phyloP scores from a whole-genome alignment of 1,140 invertebrate genomes.

The Brachionus calyciflorus region DNA sequence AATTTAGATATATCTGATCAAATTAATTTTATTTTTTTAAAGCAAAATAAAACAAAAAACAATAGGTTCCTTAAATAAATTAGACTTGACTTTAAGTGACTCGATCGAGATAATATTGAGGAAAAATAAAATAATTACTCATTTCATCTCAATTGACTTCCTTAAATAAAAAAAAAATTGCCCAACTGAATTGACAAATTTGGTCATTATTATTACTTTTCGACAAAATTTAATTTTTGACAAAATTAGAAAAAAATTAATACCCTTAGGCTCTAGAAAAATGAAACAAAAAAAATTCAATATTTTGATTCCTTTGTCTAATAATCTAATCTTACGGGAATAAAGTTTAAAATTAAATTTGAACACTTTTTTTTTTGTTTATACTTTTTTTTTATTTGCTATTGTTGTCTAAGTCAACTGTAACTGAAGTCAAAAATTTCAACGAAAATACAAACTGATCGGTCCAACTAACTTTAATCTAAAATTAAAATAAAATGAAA shows the following conservation, averaged over 20 bases:
- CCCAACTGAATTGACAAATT: too few relatives aligned
- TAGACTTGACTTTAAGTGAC: conserved; percentile 14
- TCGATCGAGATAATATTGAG: conserved; percentile 10
- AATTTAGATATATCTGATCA: background rate
- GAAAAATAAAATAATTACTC: conserved; percentile 19
- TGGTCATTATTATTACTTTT: too few relatives aligned
- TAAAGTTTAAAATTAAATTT: background rate
- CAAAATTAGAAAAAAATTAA: conserved; percentile 21
- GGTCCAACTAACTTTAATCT: background rate
- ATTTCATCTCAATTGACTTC: conserved; percentile 8
- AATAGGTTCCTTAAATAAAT: conserved; percentile 33
- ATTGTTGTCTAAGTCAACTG: conserved; percentile 17
- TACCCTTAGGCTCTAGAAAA: conserved; percentile 27
- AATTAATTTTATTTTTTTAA: background rate
- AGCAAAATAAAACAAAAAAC: conserved; percentile 15
- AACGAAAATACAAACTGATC: background rate
- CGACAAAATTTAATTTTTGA: background rate
- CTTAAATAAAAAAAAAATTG: too few relatives aligned
- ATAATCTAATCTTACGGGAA: conserved; percentile 22
- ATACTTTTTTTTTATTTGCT: too few relatives aligned
- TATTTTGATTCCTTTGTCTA: conserved; percentile 37
- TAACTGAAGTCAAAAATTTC: background rate
- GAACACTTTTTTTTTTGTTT: background rate
- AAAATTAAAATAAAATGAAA: background rate
- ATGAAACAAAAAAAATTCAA: too few relatives aligned